Evolutionary conservation across 2,113 vertebrate species (phyloP).

Genomic region (Pandion haliaetus): DNA sequence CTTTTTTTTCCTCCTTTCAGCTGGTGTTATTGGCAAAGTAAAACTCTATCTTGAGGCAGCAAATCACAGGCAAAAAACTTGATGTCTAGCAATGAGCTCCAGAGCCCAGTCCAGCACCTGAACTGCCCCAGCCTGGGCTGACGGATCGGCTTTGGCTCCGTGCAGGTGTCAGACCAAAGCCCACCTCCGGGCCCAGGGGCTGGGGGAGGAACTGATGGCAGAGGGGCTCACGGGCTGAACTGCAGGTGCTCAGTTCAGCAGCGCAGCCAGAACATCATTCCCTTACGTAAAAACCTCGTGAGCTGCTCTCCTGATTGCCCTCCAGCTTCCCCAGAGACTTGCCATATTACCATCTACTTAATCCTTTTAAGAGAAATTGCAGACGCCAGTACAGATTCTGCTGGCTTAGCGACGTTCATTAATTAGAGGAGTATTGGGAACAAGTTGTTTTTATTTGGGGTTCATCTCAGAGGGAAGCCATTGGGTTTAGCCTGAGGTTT

Average conservation of each 20-base stretch:
- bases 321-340: background rate
- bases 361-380: background rate
- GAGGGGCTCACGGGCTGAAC: rapidly evolving
- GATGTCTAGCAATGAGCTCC: background rate
- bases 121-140: background rate
- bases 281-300: rapidly evolving
- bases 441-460: background rate
- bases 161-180: background rate
- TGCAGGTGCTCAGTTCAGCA: background rate
- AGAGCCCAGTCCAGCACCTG: background rate
- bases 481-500: background rate
- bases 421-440: background rate
- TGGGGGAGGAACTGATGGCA: background rate
- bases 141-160: rapidly evolving
- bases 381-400: background rate
- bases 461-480: background rate
- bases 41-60: background rate
- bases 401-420: background rate
- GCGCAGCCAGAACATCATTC: rapidly evolving
- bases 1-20: background rate
- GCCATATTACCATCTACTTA: rapidly evolving
- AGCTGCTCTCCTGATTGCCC: background rate
- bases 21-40: background rate
- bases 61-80: background rate
- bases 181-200: background rate